Percentiles rank a stretch among this genome's conserved stretches.
Evolutionary conservation across 2,113 vertebrate species (phyloP).

Genomic region (Brienomyrus longianalis): DNA sequence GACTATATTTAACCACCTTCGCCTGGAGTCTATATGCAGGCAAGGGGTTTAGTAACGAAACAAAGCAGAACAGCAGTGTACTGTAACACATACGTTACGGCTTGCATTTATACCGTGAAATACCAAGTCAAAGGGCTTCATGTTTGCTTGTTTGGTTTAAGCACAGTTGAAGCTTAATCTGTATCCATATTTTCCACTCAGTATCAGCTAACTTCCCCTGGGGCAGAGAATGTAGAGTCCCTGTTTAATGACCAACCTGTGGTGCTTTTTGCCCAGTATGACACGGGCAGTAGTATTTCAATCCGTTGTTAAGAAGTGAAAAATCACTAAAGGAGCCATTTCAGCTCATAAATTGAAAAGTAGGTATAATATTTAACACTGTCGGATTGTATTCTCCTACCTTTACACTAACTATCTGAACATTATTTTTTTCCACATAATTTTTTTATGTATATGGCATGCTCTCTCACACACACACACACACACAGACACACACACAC

Average conservation of each 20-base stretch:
- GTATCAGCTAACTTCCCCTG: background rate
- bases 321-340: background rate
- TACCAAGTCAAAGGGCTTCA: background rate
- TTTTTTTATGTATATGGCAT: background rate
- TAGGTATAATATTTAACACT: background rate
- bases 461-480: background rate
- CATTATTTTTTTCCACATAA: too few relatives aligned
- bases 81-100: background rate
- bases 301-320: background rate
- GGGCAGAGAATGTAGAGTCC: background rate
- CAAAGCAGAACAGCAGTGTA: background rate
- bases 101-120: background rate
- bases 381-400: background rate
- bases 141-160: background rate
- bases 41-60: background rate
- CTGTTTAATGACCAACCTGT: background rate
- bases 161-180: background rate
- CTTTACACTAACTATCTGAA: background rate
- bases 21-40: background rate
- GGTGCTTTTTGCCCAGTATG: background rate
- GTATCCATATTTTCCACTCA: background rate
- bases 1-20: constrained; percentile 9
- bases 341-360: background rate
- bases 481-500: background rate
- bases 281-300: background rate